phyloP scores from a whole-genome alignment of 92 coral and sea anemone species.

The Parazoanthus atlanticus region DNA sequence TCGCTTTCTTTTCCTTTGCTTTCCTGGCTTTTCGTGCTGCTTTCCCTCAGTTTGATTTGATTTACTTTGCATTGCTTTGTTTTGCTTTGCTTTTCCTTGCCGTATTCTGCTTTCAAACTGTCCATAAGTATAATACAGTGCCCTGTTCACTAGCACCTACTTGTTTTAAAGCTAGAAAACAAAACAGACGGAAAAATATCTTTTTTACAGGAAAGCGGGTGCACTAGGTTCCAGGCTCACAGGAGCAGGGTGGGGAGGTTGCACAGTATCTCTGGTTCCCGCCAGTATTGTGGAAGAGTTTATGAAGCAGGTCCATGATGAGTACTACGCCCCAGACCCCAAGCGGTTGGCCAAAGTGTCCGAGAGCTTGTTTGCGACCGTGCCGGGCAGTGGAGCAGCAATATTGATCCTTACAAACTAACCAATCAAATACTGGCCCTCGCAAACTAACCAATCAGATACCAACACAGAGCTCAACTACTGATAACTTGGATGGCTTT shows the following conservation, averaged over 20 bases:
- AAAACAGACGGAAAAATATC: background rate
- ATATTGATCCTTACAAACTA: constrained; percentile 51
- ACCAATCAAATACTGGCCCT: constrained; percentile 1
- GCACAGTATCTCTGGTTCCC: constrained; percentile 98
- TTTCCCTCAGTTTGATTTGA: too few species aligned
- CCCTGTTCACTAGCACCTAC: too few species aligned
- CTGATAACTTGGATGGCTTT: too few species aligned
- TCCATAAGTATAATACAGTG: too few species aligned
- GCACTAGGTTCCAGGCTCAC: constrained; percentile 99
- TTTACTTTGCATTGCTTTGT: too few species aligned
- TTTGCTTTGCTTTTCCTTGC: too few species aligned
- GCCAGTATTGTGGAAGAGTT: constrained; percentile 74
- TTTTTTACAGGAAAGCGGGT: constrained; percentile 77
- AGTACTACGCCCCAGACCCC: constrained; percentile 84
- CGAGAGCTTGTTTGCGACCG: constrained; percentile 94
- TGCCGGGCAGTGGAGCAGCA: constrained; percentile 97
- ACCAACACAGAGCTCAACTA: too few species aligned
- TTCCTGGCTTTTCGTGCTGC: too few species aligned
- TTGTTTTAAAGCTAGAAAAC: background rate
- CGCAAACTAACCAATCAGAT: too few species aligned
- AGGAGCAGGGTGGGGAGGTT: constrained; percentile 99
- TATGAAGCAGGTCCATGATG: constrained; percentile 75
- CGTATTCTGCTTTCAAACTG: too few species aligned
- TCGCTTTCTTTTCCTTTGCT: too few species aligned
- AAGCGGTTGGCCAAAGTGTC: constrained; percentile 69